These are phyloP conservation scores for Pyrgilauda ruficollis DNA, from an alignment of 2,113 vertebrate species.

Conservation along the genomic window DNA sequence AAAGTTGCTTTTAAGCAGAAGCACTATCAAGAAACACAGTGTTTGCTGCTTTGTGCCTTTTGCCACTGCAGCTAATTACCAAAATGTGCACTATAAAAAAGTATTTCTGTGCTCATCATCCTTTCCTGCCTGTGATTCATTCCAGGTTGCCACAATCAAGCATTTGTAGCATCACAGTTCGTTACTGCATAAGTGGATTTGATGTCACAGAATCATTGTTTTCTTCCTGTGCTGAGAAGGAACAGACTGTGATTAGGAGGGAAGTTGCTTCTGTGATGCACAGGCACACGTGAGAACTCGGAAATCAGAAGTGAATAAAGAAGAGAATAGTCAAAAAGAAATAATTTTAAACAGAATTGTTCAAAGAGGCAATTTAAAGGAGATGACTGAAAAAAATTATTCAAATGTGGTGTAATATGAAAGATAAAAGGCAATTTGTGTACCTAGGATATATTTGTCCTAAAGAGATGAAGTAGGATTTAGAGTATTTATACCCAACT, in stretches of 20 bases:
- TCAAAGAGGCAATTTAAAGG: neutral
- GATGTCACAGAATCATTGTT: neutral
- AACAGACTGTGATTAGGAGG: neutral
- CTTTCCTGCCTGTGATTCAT: neutral
- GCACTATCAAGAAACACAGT: neutral
- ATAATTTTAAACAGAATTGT: neutral
- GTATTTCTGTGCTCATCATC: neutral
- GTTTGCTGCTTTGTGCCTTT: neutral
- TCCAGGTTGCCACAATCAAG: neutral
- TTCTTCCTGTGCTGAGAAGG: neutral
- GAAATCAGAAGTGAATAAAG: neutral
- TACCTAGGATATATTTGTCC: neutral
- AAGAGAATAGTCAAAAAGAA: neutral
- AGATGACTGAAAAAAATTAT: neutral
- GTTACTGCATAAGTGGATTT: neutral
- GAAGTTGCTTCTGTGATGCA: neutral
- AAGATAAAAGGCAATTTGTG: neutral
- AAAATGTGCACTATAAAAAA: neutral
- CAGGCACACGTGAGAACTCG: neutral
- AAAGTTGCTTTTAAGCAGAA: neutral
- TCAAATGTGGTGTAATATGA: neutral
- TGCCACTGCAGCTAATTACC: neutral
- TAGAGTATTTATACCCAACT: neutral
- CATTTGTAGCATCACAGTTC: neutral
- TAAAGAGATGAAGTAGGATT: neutral